Evolutionary conservation across 2,888 invertebrate species (phyloP).

Genomic region (Drosophila atripex): DNA sequence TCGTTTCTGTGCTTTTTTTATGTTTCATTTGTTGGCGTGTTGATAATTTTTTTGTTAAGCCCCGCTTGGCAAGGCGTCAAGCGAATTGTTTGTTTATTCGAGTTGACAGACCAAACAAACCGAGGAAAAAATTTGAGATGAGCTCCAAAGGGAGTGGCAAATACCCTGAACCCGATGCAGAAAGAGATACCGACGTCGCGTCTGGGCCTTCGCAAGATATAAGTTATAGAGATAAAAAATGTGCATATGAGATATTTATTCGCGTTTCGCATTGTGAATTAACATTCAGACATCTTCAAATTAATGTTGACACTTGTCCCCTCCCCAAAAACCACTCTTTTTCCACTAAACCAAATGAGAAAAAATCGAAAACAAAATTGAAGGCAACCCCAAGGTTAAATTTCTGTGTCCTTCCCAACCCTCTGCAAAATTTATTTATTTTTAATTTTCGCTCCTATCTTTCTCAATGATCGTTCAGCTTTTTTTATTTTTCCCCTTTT

Average conservation of each 20-base stretch:
- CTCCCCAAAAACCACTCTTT: conserved; percentile 15
- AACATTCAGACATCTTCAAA: conserved; percentile 65
- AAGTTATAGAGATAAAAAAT: conserved; percentile 42
- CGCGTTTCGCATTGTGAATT: conserved; percentile 65
- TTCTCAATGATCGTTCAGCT: background rate
- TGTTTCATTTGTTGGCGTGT: conserved; percentile 13
- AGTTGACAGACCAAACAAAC: conserved; percentile 69
- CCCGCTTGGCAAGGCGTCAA: conserved; percentile 57
- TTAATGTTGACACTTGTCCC: conserved; percentile 77
- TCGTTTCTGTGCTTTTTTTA: conserved; percentile 19
- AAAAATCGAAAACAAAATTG: conserved; percentile 12
- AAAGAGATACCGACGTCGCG: conserved; percentile 34
- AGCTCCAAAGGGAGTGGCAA: conserved; percentile 62
- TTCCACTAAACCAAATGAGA: conserved; percentile 17
- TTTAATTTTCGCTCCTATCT: background rate
- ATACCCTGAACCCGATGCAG: conserved; percentile 56
- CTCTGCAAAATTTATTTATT: conserved; percentile 21
- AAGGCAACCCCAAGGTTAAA: conserved; percentile 57
- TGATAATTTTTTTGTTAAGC: conserved; percentile 15
- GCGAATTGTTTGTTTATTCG: conserved; percentile 60
- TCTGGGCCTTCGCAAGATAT: conserved; percentile 33
- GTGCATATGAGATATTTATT: conserved; percentile 69
- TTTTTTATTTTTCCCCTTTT: background rate
- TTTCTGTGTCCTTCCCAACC: conserved; percentile 13
- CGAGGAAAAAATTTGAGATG: conserved; percentile 59